Percentiles rank a stretch among this genome's conserved stretches.
phyloP scores from a whole-genome alignment of 2,113 vertebrate genomes.

The Sus scrofa region DNA sequence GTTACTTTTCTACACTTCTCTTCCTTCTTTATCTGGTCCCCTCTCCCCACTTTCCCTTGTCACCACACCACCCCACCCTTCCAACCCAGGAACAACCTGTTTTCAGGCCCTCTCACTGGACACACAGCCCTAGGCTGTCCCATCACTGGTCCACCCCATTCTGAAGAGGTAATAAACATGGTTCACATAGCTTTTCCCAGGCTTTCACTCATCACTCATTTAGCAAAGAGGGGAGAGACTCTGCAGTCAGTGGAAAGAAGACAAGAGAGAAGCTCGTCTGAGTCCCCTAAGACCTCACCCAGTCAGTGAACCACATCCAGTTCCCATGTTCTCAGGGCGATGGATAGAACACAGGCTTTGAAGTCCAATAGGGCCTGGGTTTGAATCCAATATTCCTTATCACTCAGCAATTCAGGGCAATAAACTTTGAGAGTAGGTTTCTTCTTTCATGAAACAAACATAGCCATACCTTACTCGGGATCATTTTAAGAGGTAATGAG shows the following conservation, averaged over 20 bases:
- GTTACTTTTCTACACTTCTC: neutral
- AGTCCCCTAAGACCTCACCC: neutral
- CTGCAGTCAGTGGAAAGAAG: neutral
- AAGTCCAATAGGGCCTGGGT: neutral
- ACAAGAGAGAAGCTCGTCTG: neutral
- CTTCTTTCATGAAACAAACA: neutral
- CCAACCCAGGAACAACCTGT: neutral
- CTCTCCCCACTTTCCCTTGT: neutral
- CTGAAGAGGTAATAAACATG: neutral
- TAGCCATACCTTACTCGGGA: neutral
- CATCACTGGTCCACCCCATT: neutral
- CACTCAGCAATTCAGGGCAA: neutral
- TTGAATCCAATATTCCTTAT: neutral
- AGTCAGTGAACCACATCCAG: neutral
- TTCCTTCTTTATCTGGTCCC: neutral
- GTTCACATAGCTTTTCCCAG: neutral
- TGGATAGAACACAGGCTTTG: neutral
- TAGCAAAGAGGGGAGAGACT: neutral
- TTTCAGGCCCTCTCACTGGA: neutral
- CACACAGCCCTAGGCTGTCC: neutral
- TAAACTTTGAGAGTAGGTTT: neutral
- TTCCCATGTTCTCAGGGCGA: neutral
- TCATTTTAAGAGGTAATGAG: neutral
- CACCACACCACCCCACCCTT: neutral
- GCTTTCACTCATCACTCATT: neutral